Conservation (phyloP, 2,888 invertebrate genomes). For the Drosophila leonis region DNA sequence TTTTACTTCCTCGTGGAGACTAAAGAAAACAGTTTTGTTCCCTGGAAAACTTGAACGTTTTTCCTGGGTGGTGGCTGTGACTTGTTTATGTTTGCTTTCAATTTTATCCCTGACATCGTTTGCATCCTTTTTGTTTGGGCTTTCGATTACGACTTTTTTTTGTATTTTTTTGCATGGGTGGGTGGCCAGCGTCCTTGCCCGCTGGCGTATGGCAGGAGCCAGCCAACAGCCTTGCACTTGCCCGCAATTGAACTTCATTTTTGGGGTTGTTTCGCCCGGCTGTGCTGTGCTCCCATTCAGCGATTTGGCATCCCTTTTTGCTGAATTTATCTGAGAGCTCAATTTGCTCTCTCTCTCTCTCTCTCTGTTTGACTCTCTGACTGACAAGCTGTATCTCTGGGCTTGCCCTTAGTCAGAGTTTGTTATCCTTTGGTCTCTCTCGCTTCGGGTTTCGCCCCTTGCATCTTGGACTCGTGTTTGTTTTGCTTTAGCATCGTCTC, state of each 20-base stretch:
- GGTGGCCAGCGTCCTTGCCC: constrained; percentile 49
- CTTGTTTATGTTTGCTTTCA: constrained; percentile 68
- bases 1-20: constrained; percentile 4
- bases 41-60: constrained; percentile 14
- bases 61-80: constrained; percentile 34
- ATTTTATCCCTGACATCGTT: constrained; percentile 71
- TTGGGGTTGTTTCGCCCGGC: constrained; percentile 67
- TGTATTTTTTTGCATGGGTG: constrained; percentile 24
- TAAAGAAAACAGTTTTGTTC: constrained; percentile 2
- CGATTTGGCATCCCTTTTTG: constrained; percentile 34
- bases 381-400: background rate
- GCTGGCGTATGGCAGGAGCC: constrained; percentile 38
- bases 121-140: constrained; percentile 60
- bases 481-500: constrained; percentile 50
- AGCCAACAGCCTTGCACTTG: constrained; percentile 69
- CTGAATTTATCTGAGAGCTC: constrained; percentile 71
- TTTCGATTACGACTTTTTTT: constrained; percentile 42
- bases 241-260: constrained; percentile 70
- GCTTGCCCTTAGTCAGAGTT: constrained; percentile 24
- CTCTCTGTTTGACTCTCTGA: background rate
- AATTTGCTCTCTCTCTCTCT: constrained; percentile 1
- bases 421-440: constrained; percentile 32
- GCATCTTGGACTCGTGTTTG: constrained; percentile 39
- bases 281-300: constrained; percentile 44
- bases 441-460: constrained; percentile 8